Base-by-base conservation (phyloP, 2,797 vertebrate genomes). In the Microhierax caerulescens region DNA sequence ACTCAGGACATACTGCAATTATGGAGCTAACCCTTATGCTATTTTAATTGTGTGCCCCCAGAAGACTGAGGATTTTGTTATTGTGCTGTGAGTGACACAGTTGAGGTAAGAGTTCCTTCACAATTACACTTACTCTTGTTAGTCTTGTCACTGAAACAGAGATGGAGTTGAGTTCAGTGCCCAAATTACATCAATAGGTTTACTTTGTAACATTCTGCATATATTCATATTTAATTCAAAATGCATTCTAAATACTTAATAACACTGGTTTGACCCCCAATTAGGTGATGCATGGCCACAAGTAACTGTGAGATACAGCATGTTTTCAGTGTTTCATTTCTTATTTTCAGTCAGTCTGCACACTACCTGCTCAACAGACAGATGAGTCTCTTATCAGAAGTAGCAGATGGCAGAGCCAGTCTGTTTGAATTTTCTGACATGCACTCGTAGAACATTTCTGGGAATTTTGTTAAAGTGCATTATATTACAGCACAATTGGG, bases 381-480 rank as follows among this genome's bases (percentile, higher is more conserved):
- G 96, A 98, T 87, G 97, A 98, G 96, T 95, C 97, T 97, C 97
- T 98, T 98, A 98, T 98, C 98, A 97, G 95, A 96, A 97, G 88
- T 34, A 98, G 81, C 98, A 98, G 98, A 98, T 98, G 97, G 98
- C 95, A 97, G 80, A 50, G 10, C 27, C 61, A 96, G 97, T 91
- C 96, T 97, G 85, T 97, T 97, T 97, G 95, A 98, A 97, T 98
- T 97, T 98, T 97, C 97, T 28, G 5, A 95, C 96, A 94, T 81
- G 90, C 56, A 95, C 91, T 97, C 68, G 15, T 95, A 98, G 94
- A 98, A 97, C 57, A 85, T 97, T 97, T 97, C 74, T 85, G 85
- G 21, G 83, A 96, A 84, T 97, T 96, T 97, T 96, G 67, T 97
- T 97, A 87, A 94, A 97, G 43, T 95, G 60, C 82, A 95, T 96